A percentile compares a stretch with the other conserved stretches of the same genome.
Evolutionary conservation across 2,113 vertebrate species (phyloP).

Genomic region (Ailurus styani): DNA sequence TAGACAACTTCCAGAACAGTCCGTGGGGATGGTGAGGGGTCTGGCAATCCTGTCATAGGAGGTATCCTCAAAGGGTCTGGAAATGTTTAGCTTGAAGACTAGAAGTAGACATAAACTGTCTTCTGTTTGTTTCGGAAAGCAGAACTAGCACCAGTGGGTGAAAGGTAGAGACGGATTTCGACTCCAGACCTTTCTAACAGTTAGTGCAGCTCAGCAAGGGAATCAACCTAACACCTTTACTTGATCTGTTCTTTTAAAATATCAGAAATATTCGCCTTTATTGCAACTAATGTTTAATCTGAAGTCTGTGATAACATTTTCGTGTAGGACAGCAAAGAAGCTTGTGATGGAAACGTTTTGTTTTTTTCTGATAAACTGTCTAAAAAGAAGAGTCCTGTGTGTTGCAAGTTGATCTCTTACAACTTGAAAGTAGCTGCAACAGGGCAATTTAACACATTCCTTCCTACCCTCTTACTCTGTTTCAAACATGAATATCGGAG

Average conservation of each 20-base stretch:
- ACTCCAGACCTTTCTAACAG: not conserved
- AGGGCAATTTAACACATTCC: not conserved
- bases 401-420: conserved; percentile 17
- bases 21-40: not conserved
- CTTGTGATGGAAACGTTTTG: not conserved
- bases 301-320: conserved; percentile 34
- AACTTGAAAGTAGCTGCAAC: conserved; percentile 13
- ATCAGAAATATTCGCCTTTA: not conserved
- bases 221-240: not conserved
- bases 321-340: not conserved
- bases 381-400: not conserved
- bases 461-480: not conserved
- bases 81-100: conserved; percentile 6
- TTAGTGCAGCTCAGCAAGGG: not conserved
- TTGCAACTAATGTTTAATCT: conserved; percentile 11
- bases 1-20: conserved; percentile 56
- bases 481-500: conserved; percentile 7
- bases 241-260: not conserved
- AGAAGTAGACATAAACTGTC: not conserved
- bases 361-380: not conserved
- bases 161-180: conserved; percentile 1
- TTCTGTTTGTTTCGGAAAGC: conserved; percentile 15
- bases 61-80: conserved; percentile 45
- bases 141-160: not conserved
- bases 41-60: not conserved